Conservation (phyloP, 2,797 vertebrate species). For the Meriones psammophilus region DNA sequence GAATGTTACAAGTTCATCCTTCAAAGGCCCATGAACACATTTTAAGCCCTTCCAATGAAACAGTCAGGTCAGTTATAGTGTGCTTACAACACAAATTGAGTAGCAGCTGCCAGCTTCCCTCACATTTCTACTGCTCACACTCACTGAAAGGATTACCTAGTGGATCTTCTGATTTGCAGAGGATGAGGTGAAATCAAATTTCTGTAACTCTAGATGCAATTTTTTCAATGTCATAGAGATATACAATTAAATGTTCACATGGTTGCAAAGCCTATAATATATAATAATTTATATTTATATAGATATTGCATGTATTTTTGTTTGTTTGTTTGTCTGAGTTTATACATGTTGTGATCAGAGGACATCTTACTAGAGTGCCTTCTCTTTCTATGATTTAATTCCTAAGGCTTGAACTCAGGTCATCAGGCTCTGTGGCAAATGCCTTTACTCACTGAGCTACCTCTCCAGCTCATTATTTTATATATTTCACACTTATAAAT, state of each 20-base stretch:
- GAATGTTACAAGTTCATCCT: not conserved
- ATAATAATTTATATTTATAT: too few species aligned
- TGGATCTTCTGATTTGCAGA: not conserved
- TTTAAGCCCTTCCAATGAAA: not conserved
- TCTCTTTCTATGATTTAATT: too few species aligned
- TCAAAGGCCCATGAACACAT: not conserved
- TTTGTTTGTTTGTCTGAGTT: too few species aligned
- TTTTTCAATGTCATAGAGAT: not conserved
- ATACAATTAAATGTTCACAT: not conserved
- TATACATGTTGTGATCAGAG: too few species aligned
- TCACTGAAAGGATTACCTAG: not conserved
- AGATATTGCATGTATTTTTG: too few species aligned
- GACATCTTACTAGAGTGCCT: too few species aligned
- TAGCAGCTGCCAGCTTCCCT: not conserved
- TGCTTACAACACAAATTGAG: not conserved
- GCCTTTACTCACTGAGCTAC: too few species aligned
- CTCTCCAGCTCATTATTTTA: too few species aligned
- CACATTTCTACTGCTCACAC: accelerated
- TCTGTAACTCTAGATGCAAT: not conserved
- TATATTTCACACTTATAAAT: too few species aligned
- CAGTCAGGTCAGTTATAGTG: not conserved
- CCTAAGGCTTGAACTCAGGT: too few species aligned
- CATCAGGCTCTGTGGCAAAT: too few species aligned
- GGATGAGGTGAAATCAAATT: not conserved
- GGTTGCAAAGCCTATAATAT: too few species aligned